Evolutionary conservation across 2,888 invertebrate species (phyloP), one percentile per base, ranked within the genome.

Genomic region (Chydorus sphaericus): DNA sequence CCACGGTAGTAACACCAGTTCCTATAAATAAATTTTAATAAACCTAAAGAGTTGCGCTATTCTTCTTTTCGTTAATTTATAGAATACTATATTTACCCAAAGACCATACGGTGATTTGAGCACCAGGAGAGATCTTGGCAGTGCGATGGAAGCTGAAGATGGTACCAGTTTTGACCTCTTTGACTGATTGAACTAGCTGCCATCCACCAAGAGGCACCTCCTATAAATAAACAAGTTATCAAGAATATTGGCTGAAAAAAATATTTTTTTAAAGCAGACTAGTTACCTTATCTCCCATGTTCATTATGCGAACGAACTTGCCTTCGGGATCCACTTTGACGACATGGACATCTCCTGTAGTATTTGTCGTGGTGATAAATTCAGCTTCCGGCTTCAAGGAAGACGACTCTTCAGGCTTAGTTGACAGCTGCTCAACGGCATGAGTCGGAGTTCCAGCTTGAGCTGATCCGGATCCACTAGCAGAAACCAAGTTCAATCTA

Each of bases 111-210:
- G 85, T 86, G 37, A 87, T 76, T 5, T 75, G 75, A 6, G 80
- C 81, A 48, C 84, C 84, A 10, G 83, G 79, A 64, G 89, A 85
- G 58, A 93, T 71, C 68, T 88, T 86, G 51, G 85, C 78, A 16
- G 83, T 83, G 63, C 92, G 83, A 70, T 89, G 88, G 74, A 96
- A 94, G 73, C 94, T 96, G 76, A 84, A 93, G n/a, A 77, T 69
- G 0, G 88, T 84, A 70, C 92, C 90, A 62, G 68, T 64, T n/a
- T n/a, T n/a, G n/a, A n/a, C n/a, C 3, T 71, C 73, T 51, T 86
- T 90, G 3, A 85, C 87, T 63, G 80, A 81, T 61, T 92, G 84
- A 8, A 85, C 71, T 50, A 96, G 69, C 68, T 87, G 85, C 87
- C 86, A 94, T 4, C 86, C 86, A 61, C 86, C 82, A 16, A 85